Percentiles rank a stretch among this genome's conserved stretches.
These are phyloP conservation scores for Sebastes vulpes DNA, from an alignment of 2,797 vertebrate species.

Conservation along the genomic window DNA sequence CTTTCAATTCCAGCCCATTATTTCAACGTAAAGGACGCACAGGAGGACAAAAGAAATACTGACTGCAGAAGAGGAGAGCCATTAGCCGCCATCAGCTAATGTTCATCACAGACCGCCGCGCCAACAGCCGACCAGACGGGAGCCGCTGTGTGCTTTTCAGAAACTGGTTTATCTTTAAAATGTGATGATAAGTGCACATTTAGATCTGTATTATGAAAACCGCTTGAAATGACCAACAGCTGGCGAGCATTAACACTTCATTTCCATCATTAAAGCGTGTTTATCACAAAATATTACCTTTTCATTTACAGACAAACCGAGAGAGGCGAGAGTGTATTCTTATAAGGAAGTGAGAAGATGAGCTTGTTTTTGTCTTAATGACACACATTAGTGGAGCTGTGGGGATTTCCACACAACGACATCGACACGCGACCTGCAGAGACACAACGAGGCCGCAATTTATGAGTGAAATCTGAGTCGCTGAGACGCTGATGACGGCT, in stretches of 20 bases:
- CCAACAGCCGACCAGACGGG: no score
- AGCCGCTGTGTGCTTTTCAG: no score
- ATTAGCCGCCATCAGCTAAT: background rate
- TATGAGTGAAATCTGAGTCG: background rate
- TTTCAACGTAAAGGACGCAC: background rate
- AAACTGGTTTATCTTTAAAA: background rate
- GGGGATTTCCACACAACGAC: slow-evolving; percentile 45
- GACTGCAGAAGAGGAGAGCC: background rate
- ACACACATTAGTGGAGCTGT: slow-evolving; percentile 16
- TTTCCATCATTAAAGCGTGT: background rate
- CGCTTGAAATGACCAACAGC: background rate
- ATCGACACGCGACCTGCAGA: background rate
- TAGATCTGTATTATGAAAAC: background rate
- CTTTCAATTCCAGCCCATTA: background rate
- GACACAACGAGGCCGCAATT: background rate
- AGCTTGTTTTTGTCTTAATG: slow-evolving; percentile 20
- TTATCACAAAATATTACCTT: background rate
- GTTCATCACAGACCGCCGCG: no score
- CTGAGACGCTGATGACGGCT: background rate
- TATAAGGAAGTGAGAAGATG: background rate
- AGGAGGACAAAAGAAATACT: background rate
- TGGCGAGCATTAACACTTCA: background rate
- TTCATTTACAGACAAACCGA: background rate
- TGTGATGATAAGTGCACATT: background rate
- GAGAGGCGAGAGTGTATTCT: background rate